Conservation (phyloP, 2,888 invertebrate species). For the Cheilosia soror region DNA sequence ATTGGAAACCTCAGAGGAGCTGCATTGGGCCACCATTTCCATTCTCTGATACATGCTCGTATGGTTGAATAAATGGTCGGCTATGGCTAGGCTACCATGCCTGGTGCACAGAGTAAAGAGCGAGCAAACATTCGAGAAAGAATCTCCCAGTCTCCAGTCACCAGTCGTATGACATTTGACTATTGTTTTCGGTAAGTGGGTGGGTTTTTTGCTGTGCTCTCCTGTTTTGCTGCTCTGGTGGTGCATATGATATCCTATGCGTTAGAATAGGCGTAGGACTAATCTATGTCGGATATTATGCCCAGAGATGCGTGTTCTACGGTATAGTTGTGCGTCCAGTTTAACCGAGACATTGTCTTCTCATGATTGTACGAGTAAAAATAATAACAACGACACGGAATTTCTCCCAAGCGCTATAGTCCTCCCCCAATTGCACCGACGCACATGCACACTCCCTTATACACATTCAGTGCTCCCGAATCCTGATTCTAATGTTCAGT, state of each 20-base stretch:
- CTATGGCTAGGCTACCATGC: conserved; percentile 22
- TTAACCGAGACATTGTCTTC: conserved; percentile 72
- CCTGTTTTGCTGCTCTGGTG: conserved; percentile 44
- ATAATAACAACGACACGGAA: conserved; percentile 74
- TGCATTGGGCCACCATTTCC: conserved; percentile 57
- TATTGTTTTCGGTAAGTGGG: conserved; percentile 68
- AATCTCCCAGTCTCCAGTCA: conserved; percentile 67
- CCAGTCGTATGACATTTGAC: conserved; percentile 72
- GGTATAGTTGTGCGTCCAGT: conserved; percentile 59
- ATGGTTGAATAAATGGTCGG: conserved; percentile 66
- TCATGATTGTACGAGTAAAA: conserved; percentile 75
- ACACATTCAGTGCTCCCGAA: conserved; percentile 37
- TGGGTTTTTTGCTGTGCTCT: conserved; percentile 57
- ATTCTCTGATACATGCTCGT: conserved; percentile 38
- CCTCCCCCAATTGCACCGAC: conserved; percentile 31
- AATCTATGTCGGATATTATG: conserved; percentile 76
- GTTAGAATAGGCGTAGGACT: conserved; percentile 65
- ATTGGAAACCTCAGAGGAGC: conserved; percentile 75
- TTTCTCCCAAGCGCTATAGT: conserved; percentile 65
- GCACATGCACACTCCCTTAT: neutral
- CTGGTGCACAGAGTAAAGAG: conserved; percentile 52
- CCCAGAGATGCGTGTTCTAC: conserved; percentile 67
- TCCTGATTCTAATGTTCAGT: conserved; percentile 68
- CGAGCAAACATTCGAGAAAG: conserved; percentile 74
- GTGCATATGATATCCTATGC: conserved; percentile 63